Base-by-base conservation (phyloP, 92 coral and sea anemone species). In the Bergia puertoricense region DNA sequence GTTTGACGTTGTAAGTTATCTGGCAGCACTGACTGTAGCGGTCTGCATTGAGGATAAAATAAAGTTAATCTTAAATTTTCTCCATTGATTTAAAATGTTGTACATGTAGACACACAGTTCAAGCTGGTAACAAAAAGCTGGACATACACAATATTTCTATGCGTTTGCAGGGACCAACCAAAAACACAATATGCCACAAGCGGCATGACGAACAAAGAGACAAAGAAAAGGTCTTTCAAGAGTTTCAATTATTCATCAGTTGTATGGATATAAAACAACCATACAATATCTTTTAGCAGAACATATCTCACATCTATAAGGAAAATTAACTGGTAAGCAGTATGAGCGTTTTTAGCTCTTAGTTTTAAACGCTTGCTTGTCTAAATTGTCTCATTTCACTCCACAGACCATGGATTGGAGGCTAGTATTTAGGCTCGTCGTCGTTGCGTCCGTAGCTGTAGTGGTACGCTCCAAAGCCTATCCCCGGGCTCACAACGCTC, bases 371-470 rank as follows among this genome's bases (percentile, higher is more conserved):
- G 4, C 20, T 38, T 10, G 3, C 22, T 84, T 41, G 87, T 71
- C 77, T 84, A 41, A 43, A 20, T 48, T 45, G 18, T 20, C 20
- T 46, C 40, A 1, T 11, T 84, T 71, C 62, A 18, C 68, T 71
- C 75, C 6, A 46, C 87, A 84, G 79, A 48, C 87, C 59, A 84
- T 84, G 87, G 87, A 84, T 36, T 84, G 87, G 87, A 71, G 78
- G 30, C 36, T 69, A 13, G 87, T 9, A 2, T 46, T 84, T 36
- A 71, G 79, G 48, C 2, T 68, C 22, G 77, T 84, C 30, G 38
- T 84, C 5, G 62, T 84, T 8, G 87, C 77, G 22, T 71, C 69
- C 10, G 67, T 84, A 2, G 79, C 87, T 46, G 66, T 16, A 8
- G 66, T 30, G 0, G 68, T 84, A 16, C 78, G 75, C 54, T 72